phyloP scores from a whole-genome alignment of 1,140 invertebrate genomes.

The Lamellibrachia luymesi region DNA sequence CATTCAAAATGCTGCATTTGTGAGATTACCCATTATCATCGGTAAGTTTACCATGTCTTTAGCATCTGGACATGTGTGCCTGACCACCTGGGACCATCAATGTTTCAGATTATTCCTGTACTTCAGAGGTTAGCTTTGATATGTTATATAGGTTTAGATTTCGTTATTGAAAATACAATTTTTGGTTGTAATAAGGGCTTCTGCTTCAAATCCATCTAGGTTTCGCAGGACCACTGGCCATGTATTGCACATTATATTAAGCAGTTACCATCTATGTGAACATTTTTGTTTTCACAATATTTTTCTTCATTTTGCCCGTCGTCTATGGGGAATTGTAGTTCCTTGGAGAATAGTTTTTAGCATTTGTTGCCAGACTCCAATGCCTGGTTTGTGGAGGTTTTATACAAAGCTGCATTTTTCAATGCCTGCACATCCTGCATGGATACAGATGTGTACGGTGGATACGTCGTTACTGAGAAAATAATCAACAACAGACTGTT shows the following conservation, averaged over 20 bases:
- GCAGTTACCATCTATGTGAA: not conserved
- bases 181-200: not conserved
- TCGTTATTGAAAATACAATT: not conserved
- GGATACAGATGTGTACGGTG: not conserved
- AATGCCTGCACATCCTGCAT: not conserved
- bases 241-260: not conserved
- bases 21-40: not conserved
- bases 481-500: not conserved
- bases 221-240: not conserved
- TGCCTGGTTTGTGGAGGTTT: not conserved
- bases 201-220: not conserved
- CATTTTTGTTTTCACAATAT: not conserved
- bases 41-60: no score
- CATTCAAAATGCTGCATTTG: not conserved
- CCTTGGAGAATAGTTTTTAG: not conserved
- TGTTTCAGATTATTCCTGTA: no score
- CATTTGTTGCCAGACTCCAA: not conserved
- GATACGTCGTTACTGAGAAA: not conserved
- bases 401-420: not conserved
- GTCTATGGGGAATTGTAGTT: not conserved
- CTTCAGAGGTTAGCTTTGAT: no score
- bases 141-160: not conserved
- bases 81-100: no score
- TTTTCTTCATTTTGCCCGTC: not conserved
- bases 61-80: no score